Conservation (phyloP, 1,140 invertebrate species). For the Phthorimaea operculella region DNA sequence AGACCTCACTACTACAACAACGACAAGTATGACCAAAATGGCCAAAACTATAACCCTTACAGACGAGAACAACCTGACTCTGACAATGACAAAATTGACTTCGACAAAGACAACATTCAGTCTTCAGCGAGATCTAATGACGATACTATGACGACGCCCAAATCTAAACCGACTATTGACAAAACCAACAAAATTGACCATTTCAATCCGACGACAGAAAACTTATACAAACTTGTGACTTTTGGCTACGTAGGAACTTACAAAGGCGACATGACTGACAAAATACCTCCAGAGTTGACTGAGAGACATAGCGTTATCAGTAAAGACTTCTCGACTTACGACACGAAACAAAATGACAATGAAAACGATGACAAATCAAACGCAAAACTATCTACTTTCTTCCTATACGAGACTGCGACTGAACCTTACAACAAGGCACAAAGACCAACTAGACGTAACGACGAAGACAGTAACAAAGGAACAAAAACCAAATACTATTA, state of each 20-base stretch:
- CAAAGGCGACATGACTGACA: slow-evolving; percentile 29
- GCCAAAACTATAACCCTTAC: slow-evolving; percentile 13
- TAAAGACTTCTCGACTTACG: slow-evolving; percentile 49
- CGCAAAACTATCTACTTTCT: slow-evolving; percentile 55
- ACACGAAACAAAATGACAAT: slow-evolving; percentile 23
- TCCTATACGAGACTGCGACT: slow-evolving; percentile 50
- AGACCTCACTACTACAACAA: slow-evolving; percentile 40
- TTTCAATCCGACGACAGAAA: slow-evolving; percentile 45
- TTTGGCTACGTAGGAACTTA: slow-evolving; percentile 59
- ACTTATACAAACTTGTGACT: slow-evolving; percentile 52
- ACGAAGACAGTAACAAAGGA: slow-evolving; percentile 31
- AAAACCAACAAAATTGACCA: slow-evolving; percentile 24
- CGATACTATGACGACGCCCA: slow-evolving; percentile 22
- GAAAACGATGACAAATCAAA: slow-evolving; percentile 18
- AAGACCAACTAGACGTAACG: slow-evolving; percentile 51
- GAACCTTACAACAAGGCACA: slow-evolving; percentile 43
- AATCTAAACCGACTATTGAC: slow-evolving; percentile 21
- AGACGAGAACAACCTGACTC: slow-evolving; percentile 31
- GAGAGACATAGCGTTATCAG: slow-evolving; percentile 29
- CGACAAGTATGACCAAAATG: slow-evolving; percentile 23
- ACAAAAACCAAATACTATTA: slow-evolving; percentile 65
- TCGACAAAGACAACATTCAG: slow-evolving; percentile 21
- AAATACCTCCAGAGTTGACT: slow-evolving; percentile 11
- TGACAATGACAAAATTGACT: slow-evolving; percentile 9
- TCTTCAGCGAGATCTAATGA: slow-evolving; percentile 53